Evolutionary conservation across 2,888 invertebrate genomes (phyloP), one percentile per base, ranked within the genome.

Genomic region (Drosophila quasianomalipes): DNA sequence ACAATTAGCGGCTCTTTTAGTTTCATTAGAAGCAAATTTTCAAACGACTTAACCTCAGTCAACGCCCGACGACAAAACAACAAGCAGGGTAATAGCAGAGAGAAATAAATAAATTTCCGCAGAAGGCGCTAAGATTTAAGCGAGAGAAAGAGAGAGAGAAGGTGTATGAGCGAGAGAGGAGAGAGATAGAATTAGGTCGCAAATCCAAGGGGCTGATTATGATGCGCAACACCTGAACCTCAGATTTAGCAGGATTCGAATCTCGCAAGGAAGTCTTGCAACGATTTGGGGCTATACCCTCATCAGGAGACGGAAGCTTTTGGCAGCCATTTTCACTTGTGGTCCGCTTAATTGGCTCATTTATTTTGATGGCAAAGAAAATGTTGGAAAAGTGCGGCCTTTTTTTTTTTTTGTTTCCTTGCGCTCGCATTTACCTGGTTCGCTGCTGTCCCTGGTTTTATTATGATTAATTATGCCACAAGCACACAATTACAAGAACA

Each of bases 341-440:
- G 86, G 87, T 74, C 81, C 68, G 79, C 82, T 89, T 87, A 87
- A 87, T 87, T 87, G 86, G 89, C 86, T 87, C 86, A 87, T 87
- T 86, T 87, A 87, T 87, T 89, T 87, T 85, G 85, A 89, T 89
- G 87, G 86, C 80, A 78, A 83, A 82, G 89, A 84, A 86, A 89
- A 89, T 86, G 82, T 79, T 86, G 69, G 76, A 73, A 80, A 86
- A 89, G 79, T 82, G 86, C 74, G 74, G 75, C 70, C 71, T 69
- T 77, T 88, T 81, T 81, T 62, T 30, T 49, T 44, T 52, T 31
- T 60, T 28, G 16, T 14, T 30, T 54, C 37, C 41, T 51, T 59
- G 19, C 37, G 54, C 69, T 74, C 64, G 37, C 49, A 64, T 67
- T 80, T 73, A 80, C 79, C 75, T 81, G 72, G 70, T 64, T 59